Percentiles rank a stretch among this genome's conserved stretches.
These are phyloP conservation scores for Microcebus griseorufus DNA, from an alignment of 2,113 vertebrate species.

Conservation along the genomic window DNA sequence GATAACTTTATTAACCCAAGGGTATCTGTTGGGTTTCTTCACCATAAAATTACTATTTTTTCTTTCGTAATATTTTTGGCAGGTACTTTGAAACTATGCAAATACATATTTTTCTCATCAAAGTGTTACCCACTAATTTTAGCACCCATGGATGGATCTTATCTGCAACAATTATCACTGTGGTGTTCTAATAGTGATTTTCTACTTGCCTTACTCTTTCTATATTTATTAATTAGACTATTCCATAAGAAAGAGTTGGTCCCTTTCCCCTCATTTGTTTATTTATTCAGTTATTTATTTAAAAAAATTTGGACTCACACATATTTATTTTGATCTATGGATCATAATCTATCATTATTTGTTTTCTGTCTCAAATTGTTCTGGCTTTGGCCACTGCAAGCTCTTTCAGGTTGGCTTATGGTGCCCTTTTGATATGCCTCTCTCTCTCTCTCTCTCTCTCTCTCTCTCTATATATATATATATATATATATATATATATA, in stretches of 20 bases:
- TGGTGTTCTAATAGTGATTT: not conserved
- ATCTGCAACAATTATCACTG: not conserved
- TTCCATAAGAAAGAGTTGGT: not conserved
- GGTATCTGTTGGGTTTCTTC: not conserved
- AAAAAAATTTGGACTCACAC: not conserved
- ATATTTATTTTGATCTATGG: not conserved
- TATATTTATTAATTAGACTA: conserved; percentile 1
- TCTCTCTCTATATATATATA: no score
- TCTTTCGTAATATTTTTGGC: not conserved
- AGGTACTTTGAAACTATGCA: not conserved
- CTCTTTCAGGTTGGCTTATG: not conserved
- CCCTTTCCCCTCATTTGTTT: not conserved
- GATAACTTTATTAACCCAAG: not conserved
- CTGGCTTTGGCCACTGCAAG: not conserved
- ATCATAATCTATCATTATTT: not conserved
- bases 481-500: no score
- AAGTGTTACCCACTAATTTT: not conserved
- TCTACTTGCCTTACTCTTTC: not conserved
- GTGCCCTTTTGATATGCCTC: not conserved
- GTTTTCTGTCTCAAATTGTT: conserved; percentile 3
- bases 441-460: no score
- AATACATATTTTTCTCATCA: not conserved
- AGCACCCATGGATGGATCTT: not conserved
- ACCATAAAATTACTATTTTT: not conserved
- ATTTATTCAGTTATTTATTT: not conserved